These are phyloP conservation scores for Parnassius mnemosyne DNA, from an alignment of 2,888 invertebrate species.

Conservation along the genomic window DNA sequence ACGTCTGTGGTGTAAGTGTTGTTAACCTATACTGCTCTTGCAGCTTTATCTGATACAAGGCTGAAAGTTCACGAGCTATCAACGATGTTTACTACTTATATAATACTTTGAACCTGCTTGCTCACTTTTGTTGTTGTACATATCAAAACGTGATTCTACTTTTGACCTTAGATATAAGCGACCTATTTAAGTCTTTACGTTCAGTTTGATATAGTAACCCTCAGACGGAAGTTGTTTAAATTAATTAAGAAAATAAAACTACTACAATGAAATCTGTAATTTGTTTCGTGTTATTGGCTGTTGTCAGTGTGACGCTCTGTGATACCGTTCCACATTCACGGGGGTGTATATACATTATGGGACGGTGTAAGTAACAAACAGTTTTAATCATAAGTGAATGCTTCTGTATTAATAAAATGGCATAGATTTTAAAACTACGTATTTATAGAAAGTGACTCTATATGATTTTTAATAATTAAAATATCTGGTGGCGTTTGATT, in stretches of 20 bases:
- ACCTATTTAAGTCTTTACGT: slow-evolving; percentile 1
- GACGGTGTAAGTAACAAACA: slow-evolving; percentile 48
- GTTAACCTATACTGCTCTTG: too few relatives aligned
- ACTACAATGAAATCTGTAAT: slow-evolving; percentile 39
- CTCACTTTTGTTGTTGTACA: not conserved
- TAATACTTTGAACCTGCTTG: not conserved
- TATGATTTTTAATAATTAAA: too few relatives aligned
- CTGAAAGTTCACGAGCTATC: too few relatives aligned
- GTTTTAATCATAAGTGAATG: too few relatives aligned
- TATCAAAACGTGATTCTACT: slow-evolving; percentile 1
- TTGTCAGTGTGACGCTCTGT: slow-evolving; percentile 36
- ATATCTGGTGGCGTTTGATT: too few relatives aligned
- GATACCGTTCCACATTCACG: slow-evolving; percentile 34
- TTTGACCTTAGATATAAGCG: slow-evolving; percentile 18
- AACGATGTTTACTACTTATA: not conserved
- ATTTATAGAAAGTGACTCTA: too few relatives aligned
- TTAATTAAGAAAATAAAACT: not conserved
- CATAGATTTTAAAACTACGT: too few relatives aligned
- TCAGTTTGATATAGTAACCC: not conserved
- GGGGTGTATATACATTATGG: slow-evolving; percentile 48
- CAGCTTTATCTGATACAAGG: too few relatives aligned
- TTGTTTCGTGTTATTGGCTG: slow-evolving; percentile 30
- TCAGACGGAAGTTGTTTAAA: not conserved
- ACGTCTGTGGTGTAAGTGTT: too few relatives aligned
- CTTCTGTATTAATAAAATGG: too few relatives aligned